Conservation (phyloP, 2,113 vertebrate species). For the Menidia beryllina region DNA sequence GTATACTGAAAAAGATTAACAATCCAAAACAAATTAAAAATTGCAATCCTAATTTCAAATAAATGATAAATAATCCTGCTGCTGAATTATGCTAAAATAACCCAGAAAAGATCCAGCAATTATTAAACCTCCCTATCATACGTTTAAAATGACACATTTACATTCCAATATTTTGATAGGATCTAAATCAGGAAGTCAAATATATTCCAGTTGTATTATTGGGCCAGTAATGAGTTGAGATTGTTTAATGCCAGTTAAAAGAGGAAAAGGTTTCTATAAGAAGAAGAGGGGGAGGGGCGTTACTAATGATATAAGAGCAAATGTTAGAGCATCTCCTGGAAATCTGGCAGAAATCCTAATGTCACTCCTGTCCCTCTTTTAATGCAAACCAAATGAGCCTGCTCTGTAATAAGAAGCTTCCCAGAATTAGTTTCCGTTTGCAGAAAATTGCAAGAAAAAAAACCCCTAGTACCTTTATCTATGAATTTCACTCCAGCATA, state of each 20-base stretch:
- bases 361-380: constrained; percentile 97
- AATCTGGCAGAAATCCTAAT: constrained; percentile 99
- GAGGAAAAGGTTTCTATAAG: constrained; percentile 82
- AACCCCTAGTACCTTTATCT: constrained; percentile 95
- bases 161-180: constrained; percentile 80
- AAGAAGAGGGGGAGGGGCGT: constrained; percentile 44
- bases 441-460: constrained; percentile 95
- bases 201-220: constrained; percentile 79
- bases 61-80: constrained; percentile 60
- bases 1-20: constrained; percentile 30
- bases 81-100: constrained; percentile 65
- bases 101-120: constrained; percentile 58
- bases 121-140: constrained; percentile 71
- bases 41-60: constrained; percentile 50
- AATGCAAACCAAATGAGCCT: constrained; percentile 99
- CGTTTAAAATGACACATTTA: constrained; percentile 71
- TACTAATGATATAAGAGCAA: constrained; percentile 95
- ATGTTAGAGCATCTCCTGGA: constrained; percentile 93
- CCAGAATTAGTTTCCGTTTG: constrained; percentile 99
- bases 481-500: constrained; percentile 99
- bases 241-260: constrained; percentile 84
- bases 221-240: constrained; percentile 73
- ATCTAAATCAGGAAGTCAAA: constrained; percentile 79
- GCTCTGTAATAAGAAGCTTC: constrained; percentile 98
- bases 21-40: constrained; percentile 58